phyloP scores from a whole-genome alignment of 2,797 vertebrate genomes.

The Labroides dimidiatus region DNA sequence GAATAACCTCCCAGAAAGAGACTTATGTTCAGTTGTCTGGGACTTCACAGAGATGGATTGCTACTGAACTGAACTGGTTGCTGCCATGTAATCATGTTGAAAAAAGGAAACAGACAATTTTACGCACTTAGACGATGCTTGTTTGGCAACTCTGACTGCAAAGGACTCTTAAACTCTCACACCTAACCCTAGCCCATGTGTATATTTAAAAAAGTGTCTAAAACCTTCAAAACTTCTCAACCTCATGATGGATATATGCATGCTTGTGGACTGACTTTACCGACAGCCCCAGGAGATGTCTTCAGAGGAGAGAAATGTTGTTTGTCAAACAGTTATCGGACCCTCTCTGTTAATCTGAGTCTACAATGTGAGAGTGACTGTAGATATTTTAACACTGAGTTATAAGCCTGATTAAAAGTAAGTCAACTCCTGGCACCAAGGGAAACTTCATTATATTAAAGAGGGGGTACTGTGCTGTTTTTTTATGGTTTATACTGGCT shows the following conservation, averaged over 20 bases:
- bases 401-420: neutral
- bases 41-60: constrained; percentile 17
- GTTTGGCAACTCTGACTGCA: neutral
- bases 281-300: neutral
- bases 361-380: neutral
- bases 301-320: neutral
- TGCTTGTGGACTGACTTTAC: constrained; percentile 12
- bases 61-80: constrained; percentile 20
- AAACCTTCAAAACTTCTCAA: constrained; percentile 9
- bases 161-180: constrained; percentile 4
- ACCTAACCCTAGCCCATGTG: neutral
- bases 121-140: constrained; percentile 12
- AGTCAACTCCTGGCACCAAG: neutral
- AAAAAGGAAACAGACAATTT: constrained; percentile 17
- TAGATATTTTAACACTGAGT: neutral
- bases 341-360: neutral
- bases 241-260: constrained; percentile 6
- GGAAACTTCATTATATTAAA: neutral
- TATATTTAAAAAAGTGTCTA: neutral
- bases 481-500: too few relatives aligned
- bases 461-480: too few relatives aligned
- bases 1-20: constrained; percentile 7
- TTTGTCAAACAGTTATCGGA: neutral
- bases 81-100: constrained; percentile 7
- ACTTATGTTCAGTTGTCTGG: constrained; percentile 6